Evolutionary conservation across 2,888 invertebrate genomes (phyloP).

Genomic region (Villa cingulata): DNA sequence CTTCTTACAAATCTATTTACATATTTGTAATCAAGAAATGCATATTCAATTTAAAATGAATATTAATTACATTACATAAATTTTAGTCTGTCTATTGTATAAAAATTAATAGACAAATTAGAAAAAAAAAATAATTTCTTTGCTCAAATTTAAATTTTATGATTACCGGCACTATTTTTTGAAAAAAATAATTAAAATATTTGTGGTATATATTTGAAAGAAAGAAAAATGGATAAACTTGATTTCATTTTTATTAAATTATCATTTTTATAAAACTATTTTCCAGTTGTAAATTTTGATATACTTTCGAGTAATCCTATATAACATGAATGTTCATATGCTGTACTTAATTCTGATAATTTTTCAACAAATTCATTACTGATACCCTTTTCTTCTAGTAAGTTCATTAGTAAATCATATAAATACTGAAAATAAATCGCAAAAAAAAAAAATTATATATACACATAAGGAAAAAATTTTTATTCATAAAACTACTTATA

Average conservation of each 20-base stretch:
- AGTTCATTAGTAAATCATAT: slow-evolving; percentile 87
- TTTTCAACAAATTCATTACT: slow-evolving; percentile 86
- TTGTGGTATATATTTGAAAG: too few relatives aligned
- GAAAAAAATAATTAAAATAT: too few relatives aligned
- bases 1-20: too few relatives aligned
- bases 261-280: not conserved
- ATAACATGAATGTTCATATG: slow-evolving; percentile 86
- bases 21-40: too few relatives aligned
- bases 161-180: too few relatives aligned
- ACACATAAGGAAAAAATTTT: slow-evolving; percentile 28
- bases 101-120: too few relatives aligned
- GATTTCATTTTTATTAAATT: not conserved
- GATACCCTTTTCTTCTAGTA: slow-evolving; percentile 91
- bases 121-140: too few relatives aligned
- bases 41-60: too few relatives aligned
- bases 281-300: slow-evolving; percentile 68
- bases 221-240: not conserved
- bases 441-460: not conserved
- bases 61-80: too few relatives aligned
- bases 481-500: not conserved
- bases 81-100: too few relatives aligned
- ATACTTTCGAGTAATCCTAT: slow-evolving; percentile 69
- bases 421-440: slow-evolving; percentile 59
- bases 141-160: too few relatives aligned
- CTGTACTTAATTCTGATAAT: slow-evolving; percentile 74